Percentiles rank a stretch among this genome's conserved stretches.
Conservation (phyloP, 2,113 vertebrate species). For the Hydropotes inermis region DNA sequence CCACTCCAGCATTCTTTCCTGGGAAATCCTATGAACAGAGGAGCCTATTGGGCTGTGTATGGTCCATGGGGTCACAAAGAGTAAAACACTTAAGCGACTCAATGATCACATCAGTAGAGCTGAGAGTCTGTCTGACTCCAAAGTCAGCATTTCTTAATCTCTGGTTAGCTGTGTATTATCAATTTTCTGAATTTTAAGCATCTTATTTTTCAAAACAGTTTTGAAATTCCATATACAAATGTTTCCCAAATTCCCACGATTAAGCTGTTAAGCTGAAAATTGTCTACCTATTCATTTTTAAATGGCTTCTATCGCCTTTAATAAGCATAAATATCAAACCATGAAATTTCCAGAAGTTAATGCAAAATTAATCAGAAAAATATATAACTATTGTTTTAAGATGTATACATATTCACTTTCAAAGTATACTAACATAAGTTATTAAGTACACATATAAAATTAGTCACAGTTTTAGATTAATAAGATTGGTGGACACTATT, state of each 20-base stretch:
- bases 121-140: neutral
- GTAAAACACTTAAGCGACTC: neutral
- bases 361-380: slow-evolving; percentile 5
- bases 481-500: neutral
- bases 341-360: neutral
- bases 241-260: neutral
- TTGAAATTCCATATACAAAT: neutral
- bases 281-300: neutral
- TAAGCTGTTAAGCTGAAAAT: neutral
- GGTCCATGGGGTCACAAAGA: neutral
- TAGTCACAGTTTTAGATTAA: neutral
- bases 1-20: neutral
- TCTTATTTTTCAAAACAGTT: neutral
- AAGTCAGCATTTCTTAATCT: neutral
- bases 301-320: neutral
- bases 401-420: neutral
- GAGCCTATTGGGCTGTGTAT: neutral
- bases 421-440: slow-evolving; percentile 27
- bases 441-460: neutral
- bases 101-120: neutral
- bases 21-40: neutral
- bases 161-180: neutral
- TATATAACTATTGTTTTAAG: neutral
- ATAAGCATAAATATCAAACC: neutral
- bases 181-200: slow-evolving; percentile 29